Conservation (phyloP, 2,888 invertebrate species). For the Athalia rosae region DNA sequence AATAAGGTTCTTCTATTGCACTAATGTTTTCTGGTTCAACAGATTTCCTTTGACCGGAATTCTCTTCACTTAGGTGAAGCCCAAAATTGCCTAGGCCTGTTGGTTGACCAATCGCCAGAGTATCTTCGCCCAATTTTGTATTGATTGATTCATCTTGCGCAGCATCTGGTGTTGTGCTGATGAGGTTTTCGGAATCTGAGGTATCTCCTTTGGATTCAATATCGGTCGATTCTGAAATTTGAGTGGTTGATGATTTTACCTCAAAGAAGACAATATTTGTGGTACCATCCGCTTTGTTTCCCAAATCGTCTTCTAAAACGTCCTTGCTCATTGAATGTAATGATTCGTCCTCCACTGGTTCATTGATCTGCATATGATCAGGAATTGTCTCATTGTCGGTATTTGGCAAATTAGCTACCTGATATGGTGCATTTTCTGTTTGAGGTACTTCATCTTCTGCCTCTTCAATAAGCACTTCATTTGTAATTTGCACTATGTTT, state of each 20-base stretch:
- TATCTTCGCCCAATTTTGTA: neutral
- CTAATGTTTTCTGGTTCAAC: neutral
- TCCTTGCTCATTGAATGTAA: neutral
- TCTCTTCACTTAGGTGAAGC: neutral
- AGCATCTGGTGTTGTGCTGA: neutral
- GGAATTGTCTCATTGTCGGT: too few relatives aligned
- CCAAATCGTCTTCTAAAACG: neutral
- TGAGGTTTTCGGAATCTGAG: neutral
- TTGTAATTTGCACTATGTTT: neutral
- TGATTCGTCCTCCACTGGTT: neutral
- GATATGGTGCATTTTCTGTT: too few relatives aligned
- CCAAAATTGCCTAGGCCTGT: neutral
- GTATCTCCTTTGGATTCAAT: neutral
- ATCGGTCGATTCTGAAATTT: neutral
- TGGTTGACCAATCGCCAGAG: neutral
- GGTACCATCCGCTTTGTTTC: neutral
- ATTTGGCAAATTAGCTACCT: too few relatives aligned
- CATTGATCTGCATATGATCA: neutral
- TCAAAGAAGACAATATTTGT: neutral
- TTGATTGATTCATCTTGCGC: neutral
- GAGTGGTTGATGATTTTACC: neutral
- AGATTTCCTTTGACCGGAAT: neutral
- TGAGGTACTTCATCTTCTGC: neutral
- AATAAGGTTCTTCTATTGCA: neutral
- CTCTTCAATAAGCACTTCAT: neutral